phyloP scores from a whole-genome alignment of 2,888 invertebrate species.

The Neoascia interrupta region DNA sequence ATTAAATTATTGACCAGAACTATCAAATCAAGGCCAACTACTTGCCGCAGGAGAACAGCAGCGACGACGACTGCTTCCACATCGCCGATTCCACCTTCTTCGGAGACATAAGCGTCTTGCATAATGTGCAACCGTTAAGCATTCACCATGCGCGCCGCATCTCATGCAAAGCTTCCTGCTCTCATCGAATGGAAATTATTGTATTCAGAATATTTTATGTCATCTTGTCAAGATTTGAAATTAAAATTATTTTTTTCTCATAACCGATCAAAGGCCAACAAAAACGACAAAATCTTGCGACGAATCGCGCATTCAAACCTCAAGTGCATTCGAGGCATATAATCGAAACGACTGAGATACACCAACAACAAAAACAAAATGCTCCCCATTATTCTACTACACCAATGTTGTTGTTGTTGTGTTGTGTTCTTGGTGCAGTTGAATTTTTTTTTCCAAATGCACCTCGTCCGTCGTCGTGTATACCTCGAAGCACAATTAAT shows the following conservation, averaged over 20 bases:
- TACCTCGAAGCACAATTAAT: constrained; percentile 61
- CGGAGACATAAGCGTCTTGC: background rate
- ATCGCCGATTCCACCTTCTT: background rate
- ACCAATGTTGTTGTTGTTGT: constrained; percentile 3
- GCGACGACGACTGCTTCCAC: constrained; percentile 22
- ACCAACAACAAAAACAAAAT: constrained; percentile 32
- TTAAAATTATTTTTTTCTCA: constrained; percentile 64
- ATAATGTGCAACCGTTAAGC: background rate
- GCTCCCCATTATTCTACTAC: background rate
- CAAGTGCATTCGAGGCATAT: constrained; percentile 49
- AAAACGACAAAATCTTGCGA: too few species aligned
- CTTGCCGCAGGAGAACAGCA: constrained; percentile 33
- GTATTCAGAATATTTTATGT: constrained; percentile 49
- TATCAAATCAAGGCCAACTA: constrained; percentile 50
- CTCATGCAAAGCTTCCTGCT: background rate
- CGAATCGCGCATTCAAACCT: constrained; percentile 54
- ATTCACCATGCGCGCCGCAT: background rate
- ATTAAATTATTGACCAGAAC: too few species aligned
- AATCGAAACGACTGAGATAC: constrained; percentile 15
- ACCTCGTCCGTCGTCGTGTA: constrained; percentile 42
- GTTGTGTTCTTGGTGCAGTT: constrained; percentile 8
- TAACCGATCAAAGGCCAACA: constrained; percentile 60
- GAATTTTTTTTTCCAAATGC: constrained; percentile 45
- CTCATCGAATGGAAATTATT: background rate
- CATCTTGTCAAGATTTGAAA: constrained; percentile 53